These are phyloP conservation scores for Zosterops japonicus DNA, from an alignment of 2,113 vertebrate species.

Conservation along the genomic window DNA sequence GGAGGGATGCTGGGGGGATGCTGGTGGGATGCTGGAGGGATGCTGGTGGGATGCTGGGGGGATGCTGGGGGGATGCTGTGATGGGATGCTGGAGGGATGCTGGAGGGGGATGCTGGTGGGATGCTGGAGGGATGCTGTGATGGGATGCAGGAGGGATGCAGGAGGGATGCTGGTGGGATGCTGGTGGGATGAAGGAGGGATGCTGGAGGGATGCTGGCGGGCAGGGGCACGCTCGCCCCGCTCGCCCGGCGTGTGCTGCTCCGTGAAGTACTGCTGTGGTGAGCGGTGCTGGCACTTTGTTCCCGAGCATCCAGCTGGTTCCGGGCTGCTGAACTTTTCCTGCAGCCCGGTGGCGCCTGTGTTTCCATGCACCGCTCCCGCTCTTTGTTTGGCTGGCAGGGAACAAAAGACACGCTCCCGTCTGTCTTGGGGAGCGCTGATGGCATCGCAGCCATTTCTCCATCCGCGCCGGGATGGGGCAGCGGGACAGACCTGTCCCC, in stretches of 20 bases:
- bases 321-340: constrained; percentile 50
- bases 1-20: not conserved
- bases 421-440: not conserved
- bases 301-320: not conserved
- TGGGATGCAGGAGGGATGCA: not conserved
- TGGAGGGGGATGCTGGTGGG: too few species aligned
- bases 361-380: not conserved
- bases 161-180: not conserved
- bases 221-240: not conserved
- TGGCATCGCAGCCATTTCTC: not conserved
- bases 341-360: not conserved
- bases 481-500: not conserved
- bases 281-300: not conserved
- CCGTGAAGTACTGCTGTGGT: not conserved
- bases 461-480: not conserved
- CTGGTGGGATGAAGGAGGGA: not conserved
- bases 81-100: too few species aligned
- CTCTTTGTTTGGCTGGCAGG: constrained; percentile 43
- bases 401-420: constrained; percentile 26
- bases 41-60: too few species aligned
- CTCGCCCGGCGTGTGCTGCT: not conserved
- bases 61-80: too few species aligned
- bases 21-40: not conserved
- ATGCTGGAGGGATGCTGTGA: too few species aligned
- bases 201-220: not conserved